Conservation (phyloP, 2,113 vertebrate genomes). For the Protobothrops mucrosquamatus region DNA sequence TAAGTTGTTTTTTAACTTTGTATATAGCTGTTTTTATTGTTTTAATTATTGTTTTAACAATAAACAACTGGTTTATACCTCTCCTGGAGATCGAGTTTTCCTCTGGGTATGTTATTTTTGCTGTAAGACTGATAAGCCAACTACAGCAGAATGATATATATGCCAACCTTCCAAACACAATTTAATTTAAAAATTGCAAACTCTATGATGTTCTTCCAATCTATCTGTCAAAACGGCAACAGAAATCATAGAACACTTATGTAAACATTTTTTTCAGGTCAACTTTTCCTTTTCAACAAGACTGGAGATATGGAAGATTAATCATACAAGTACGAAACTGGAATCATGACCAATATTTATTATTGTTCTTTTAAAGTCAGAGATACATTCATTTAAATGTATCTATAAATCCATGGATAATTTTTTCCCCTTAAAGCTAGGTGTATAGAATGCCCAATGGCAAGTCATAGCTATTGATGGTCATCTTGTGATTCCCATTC, state of each 20-base stretch:
- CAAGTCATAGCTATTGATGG: not conserved
- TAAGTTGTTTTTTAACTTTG: too few species aligned
- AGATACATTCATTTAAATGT: not conserved
- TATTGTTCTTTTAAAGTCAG: not conserved
- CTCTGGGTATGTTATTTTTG: slow-evolving; percentile 10
- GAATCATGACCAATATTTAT: not conserved
- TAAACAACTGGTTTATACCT: too few species aligned
- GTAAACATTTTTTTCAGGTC: not conserved
- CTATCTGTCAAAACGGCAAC: not conserved
- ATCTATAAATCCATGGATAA: not conserved
- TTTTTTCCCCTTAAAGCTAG: not conserved
- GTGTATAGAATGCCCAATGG: not conserved
- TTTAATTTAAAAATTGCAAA: not conserved
- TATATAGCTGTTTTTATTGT: too few species aligned
- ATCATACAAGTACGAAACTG: not conserved
- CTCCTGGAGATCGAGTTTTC: not conserved
- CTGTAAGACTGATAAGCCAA: not conserved
- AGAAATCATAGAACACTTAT: not conserved
- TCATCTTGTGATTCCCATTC: not conserved
- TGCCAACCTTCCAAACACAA: not conserved
- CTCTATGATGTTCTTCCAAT: not conserved
- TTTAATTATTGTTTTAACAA: too few species aligned
- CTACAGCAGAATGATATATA: not conserved
- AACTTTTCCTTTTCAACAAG: not conserved
- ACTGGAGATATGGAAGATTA: not conserved